A percentile compares a stretch with the other conserved stretches of the same genome.
Conservation (phyloP, 2,888 invertebrate genomes). For the Barypeithes pellucidus region DNA sequence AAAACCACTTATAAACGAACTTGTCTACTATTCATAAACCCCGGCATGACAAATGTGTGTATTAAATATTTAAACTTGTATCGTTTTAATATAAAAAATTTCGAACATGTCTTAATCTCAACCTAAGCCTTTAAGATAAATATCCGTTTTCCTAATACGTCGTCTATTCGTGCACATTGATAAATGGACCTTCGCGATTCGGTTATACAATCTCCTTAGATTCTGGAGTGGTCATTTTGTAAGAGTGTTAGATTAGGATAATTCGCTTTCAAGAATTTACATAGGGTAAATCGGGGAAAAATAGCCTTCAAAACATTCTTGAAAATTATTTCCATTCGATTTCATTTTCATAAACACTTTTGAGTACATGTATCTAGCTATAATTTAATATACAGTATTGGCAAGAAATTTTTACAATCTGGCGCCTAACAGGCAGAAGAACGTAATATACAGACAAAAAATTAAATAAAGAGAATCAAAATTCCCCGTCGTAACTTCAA, state of each 20-base stretch:
- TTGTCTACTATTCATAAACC: constrained; percentile 19
- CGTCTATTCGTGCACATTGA: constrained; percentile 15
- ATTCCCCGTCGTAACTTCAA: too few species aligned
- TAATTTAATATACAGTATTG: too few species aligned
- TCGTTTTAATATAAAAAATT: constrained; percentile 26
- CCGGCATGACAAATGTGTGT: constrained; percentile 14
- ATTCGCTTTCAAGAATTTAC: background rate
- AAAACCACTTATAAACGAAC: constrained; percentile 1
- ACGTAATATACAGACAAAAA: too few species aligned
- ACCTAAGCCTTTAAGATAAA: constrained; percentile 27
- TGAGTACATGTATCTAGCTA: too few species aligned
- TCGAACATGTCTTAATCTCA: constrained; percentile 27
- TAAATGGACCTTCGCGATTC: constrained; percentile 8
- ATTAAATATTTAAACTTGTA: constrained; percentile 33
- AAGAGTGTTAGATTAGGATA: background rate
- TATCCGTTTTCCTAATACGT: constrained; percentile 32
- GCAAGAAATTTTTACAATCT: too few species aligned
- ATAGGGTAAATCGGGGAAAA: background rate
- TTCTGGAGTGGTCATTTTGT: constrained; percentile 12
- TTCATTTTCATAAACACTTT: too few species aligned
- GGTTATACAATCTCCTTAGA: constrained; percentile 8
- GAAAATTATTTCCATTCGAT: too few species aligned
- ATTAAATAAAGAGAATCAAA: too few species aligned
- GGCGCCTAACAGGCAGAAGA: too few species aligned
- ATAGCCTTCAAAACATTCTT: too few species aligned